Evolutionary conservation across 2,888 invertebrate species (phyloP), one percentile per base, ranked within the genome.

Genomic region (Polydesmus complanatus): DNA sequence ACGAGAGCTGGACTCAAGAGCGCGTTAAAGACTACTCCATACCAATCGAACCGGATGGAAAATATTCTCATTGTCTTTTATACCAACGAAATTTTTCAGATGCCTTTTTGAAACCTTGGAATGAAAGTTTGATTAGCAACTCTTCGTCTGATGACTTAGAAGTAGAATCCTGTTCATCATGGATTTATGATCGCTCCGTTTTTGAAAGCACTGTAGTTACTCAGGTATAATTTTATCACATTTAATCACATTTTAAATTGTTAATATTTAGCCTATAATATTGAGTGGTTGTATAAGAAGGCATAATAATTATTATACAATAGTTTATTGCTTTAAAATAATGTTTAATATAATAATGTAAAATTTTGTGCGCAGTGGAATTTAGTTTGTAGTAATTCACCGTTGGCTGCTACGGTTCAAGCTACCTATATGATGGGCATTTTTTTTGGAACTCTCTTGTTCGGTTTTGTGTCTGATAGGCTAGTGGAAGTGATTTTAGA

Each of bases 131-230:
- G 8, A 21, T 27, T n/a, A 50, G 25, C 19, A 8, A 2, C 11
- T 26, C 50, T 27, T 25, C 26, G 19, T 47, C 47, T 1, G 26
- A 11, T 14, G 14, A 37, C 5, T n/a, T n/a, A n/a, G 37, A 25
- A 14, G n/a, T 19, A 8, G 22, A 3, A 8, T 51, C 19, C 19
- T 58, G 58, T 22, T 19, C 22, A 11, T 14, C 50, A 18, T 51
- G 51, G 25, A 26, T 19, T n/a, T 58, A 58, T 27, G 51, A 58
- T 18, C 22, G 51, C 21, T 27, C 58, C 18, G 22, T 21, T 25
- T 58, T 58, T 58, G 22, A 58, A 58, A 51, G 19, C 18, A 58
- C 58, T 50, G 58, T 58, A 21, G 58, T 58, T n/a, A 58, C 58
- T 14, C 26, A 58, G 58, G 58, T 58, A 27, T 8, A 37, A 37